Evolutionary conservation across 2,888 invertebrate species (phyloP), one percentile per base, ranked within the genome.

Genomic region (Neoitamus cyanurus): DNA sequence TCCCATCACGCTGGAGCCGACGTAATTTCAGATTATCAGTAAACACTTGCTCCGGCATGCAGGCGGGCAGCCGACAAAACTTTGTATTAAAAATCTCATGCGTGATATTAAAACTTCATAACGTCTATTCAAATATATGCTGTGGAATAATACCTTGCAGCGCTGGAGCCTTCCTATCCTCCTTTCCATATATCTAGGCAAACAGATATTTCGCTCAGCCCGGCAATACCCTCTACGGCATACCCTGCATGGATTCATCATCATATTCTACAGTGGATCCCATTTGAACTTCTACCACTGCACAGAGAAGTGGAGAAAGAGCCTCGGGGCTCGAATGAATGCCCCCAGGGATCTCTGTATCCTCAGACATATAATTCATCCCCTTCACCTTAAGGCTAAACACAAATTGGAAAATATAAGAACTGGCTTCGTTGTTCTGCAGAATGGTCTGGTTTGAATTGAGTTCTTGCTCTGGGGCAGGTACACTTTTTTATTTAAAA

Each of bases 351-450:
- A 46, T 69, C 68, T 85, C 78, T 86, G 87, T 87, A 87, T 86
- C 85, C 85, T 85, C 87, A 87, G 87, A 87, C 87, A 87, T 87
- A 87, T 87, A 87, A 87, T 87, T 87, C 87, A 87, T 87, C 87
- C 87, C 87, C 87, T 85, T 85, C 85, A 85, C 87, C 87, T 86
- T 78, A 46, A 86, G 87, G 87, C 87, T 85, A 84, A 87, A 87
- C 86, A 87, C 87, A 87, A 87, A 87, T 87, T 87, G 87, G 87
- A 87, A 87, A 87, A 87, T 87, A 87, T 87, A 87, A 87, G 87
- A 87, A 87, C 87, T 87, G 87, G 87, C 87, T 87, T 87, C 87
- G 86, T 87, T 87, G 86, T 85, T 77, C 69, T 78, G 70, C 46
- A 80, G 78, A 85, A 85, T 84, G 86, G 83, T 83, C 73, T 83